Evolutionary conservation across 2,797 vertebrate species (phyloP).

Genomic region (Betta splendens): DNA sequence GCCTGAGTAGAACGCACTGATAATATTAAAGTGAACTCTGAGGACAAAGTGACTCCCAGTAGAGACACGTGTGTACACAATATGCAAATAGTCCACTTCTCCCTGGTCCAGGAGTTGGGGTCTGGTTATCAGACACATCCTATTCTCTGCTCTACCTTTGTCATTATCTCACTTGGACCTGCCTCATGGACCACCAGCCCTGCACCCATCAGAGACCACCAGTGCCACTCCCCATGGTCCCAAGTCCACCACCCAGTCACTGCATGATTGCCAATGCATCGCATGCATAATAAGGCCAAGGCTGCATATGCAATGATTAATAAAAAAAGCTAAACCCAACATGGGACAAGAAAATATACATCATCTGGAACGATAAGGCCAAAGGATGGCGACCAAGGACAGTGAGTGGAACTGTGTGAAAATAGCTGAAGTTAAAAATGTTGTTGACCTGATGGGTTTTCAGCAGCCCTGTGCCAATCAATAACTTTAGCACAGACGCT

Average conservation of each 20-base stretch:
- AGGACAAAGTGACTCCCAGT: constrained; percentile 11
- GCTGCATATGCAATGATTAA: constrained; percentile 39
- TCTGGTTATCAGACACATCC: too few species aligned
- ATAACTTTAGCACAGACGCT: constrained; percentile 17
- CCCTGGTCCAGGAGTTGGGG: too few species aligned
- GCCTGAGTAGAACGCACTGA: constrained; percentile 17
- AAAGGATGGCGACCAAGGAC: constrained; percentile 60
- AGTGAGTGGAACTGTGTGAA: constrained; percentile 59
- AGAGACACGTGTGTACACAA: neutral
- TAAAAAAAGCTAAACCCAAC: constrained; percentile 29
- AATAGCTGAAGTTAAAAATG: constrained; percentile 45
- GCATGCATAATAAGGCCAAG: constrained; percentile 24
- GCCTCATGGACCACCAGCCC: too few species aligned
- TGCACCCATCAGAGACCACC: too few species aligned
- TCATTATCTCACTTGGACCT: too few species aligned
- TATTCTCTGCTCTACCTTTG: too few species aligned
- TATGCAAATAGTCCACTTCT: constrained; percentile 4
- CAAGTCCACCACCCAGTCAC: too few species aligned
- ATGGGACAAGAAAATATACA: constrained; percentile 24
- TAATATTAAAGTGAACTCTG: constrained; percentile 27
- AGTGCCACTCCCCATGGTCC: too few species aligned
- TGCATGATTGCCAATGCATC: constrained; percentile 33
- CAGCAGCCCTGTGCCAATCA: constrained; percentile 20
- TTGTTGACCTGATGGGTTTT: constrained; percentile 40
- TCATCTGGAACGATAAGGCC: constrained; percentile 30